Base-by-base conservation (phyloP, 2,888 invertebrate species). In the Phalangium opilio region DNA sequence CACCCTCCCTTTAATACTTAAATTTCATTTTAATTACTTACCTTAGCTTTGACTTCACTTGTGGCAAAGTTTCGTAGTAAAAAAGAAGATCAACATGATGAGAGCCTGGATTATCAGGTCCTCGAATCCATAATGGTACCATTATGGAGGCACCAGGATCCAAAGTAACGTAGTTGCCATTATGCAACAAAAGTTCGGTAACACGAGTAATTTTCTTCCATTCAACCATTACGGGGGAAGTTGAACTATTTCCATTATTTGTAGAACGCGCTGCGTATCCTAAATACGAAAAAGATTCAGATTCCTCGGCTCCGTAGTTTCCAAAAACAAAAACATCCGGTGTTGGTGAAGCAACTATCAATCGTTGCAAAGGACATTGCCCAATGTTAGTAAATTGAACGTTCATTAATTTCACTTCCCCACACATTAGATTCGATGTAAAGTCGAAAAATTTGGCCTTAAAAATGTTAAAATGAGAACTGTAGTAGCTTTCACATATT, bases 401-500 rank as follows among this genome's bases (percentile, higher is more conserved):
- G 44, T 74, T 73, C 12, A 83, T 68, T 44, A 71, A 73, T 57
- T 78, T 75, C 55, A 85, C 70, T 67, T 85, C 83, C 3, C 83
- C 82, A 59, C 79, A 76, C 44, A 84, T 67, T 62, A 83, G 73
- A 46, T 78, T 76, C 1, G 73, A 66, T 44, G 73, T 74, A 38
- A 79, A 73, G 62, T 79, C 77, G 20, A 75, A 74, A 61, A 84
- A 81, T 3, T 74, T 74, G 57, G 82, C 77, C 81, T 83, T 61
- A 39, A 64, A 62, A 36, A 17, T 15, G 38, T 10, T 15, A 17
- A 46, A 19, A 43, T n/a, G n/a, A n/a, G n/a, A n/a, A n/a, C n/a
- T n/a, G n/a, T n/a, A n/a, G n/a, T n/a, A n/a, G n/a, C n/a, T n/a
- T n/a, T n/a, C n/a, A n/a, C n/a, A n/a, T n/a, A n/a, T n/a, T n/a